Conservation (phyloP, 2,113 vertebrate genomes). For the Cacatua alba region DNA sequence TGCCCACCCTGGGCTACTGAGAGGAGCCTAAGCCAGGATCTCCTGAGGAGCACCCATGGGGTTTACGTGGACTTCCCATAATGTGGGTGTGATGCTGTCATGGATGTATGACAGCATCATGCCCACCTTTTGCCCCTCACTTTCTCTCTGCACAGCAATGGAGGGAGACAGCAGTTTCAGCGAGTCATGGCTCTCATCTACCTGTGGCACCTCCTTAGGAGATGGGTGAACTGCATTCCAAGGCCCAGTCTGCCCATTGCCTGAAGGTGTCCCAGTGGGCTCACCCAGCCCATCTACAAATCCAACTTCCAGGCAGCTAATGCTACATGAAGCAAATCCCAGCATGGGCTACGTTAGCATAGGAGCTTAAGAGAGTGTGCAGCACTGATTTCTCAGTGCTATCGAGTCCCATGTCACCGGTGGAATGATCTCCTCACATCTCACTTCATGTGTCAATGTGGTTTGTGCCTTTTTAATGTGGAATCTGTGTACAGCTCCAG, state of each 20-base stretch:
- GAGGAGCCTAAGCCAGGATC: not conserved
- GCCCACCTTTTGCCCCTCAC: not conserved
- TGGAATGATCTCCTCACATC: not conserved
- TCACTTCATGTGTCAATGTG: not conserved
- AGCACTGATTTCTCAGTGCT: not conserved
- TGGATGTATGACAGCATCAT: not conserved
- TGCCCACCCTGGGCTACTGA: not conserved
- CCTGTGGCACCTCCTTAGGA: not conserved
- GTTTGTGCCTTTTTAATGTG: not conserved
- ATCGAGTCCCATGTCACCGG: fast-evolving
- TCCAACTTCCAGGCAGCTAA: not conserved
- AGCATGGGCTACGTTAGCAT: fast-evolving
- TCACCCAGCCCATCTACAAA: not conserved
- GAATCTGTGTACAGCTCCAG: not conserved
- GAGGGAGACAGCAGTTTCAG: not conserved
- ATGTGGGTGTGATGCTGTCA: not conserved
- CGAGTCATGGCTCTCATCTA: fast-evolving
- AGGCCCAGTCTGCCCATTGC: fast-evolving
- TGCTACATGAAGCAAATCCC: not conserved
- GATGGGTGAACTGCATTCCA: fast-evolving
- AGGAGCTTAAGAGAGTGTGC: not conserved
- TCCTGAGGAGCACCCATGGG: not conserved
- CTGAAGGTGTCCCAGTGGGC: fast-evolving
- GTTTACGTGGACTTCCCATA: not conserved
- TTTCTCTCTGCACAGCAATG: fast-evolving